Base-by-base conservation (phyloP, 2,888 invertebrate species). In the Dasysyrphus tricinctus region DNA sequence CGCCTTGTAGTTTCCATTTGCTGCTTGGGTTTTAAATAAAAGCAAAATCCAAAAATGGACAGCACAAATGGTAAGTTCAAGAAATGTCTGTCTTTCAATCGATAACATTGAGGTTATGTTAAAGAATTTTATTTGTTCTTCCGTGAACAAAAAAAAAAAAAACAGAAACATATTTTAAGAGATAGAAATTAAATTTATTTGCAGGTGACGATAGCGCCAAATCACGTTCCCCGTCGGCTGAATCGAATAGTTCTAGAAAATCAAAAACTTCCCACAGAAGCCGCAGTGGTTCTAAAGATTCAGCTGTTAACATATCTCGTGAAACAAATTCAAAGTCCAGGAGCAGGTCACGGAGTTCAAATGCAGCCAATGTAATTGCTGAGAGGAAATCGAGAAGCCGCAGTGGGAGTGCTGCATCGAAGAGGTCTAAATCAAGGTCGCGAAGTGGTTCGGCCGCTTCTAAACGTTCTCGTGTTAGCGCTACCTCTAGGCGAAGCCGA, bases 371-470 rank as follows among this genome's bases (percentile, higher is more conserved):
- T 29, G 12, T 54, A 12, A 73, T 54, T n/a, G 59, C 16, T 0
- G 78, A 69, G 11, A 54, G 79, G 8, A 78, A 67, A 32, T 88
- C 88, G 0, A 80, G 88, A 63, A 89, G 90, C 11, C 88, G 89
- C 39, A 89, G 78, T 49, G 51, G 74, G 29, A 88, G 88, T 67
- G 81, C 56, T 37, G 63, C 12, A 4, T 75, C 84, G 39, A 70
- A 70, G 6, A 83, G 72, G 47, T 88, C 88, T 2, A 79, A 74
- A 34, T 79, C 81, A 16, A 73, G 84, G 8, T 85, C 88, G 16
- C 44, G 76, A 24, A 88, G 88, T 34, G 73, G 78, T 16, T 86
- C 88, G 9, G 67, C 56, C 19, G 75, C 61, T 11, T 82, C 84
- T 9, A 78, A 47, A 12, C 69, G 47, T 56, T 86, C 85, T 8